phyloP scores from a whole-genome alignment of 2,888 invertebrate species.

The Urechis unicinctus region DNA sequence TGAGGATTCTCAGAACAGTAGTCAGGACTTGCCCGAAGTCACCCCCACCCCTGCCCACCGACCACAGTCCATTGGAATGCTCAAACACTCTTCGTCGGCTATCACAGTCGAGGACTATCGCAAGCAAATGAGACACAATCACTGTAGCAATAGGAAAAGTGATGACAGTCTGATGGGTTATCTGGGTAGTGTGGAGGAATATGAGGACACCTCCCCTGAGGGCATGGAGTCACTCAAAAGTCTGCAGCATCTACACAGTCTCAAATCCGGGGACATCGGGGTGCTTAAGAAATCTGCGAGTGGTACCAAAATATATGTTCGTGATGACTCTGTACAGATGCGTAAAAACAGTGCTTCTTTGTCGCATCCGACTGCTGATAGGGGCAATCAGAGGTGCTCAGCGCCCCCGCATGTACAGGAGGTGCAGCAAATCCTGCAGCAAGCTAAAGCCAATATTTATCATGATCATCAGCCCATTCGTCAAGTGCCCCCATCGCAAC shows the following conservation, averaged over 20 bases:
- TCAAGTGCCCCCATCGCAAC: background rate
- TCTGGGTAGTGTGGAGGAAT: conserved; percentile 29
- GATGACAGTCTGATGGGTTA: background rate
- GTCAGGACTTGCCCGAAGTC: background rate
- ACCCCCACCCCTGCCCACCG: background rate
- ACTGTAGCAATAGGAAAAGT: background rate
- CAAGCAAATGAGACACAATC: background rate
- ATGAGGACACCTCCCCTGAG: conserved; percentile 15
- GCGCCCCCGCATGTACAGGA: background rate
- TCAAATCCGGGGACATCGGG: conserved; percentile 10
- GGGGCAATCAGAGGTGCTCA: too few relatives aligned
- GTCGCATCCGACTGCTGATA: too few relatives aligned
- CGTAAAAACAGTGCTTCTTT: too few relatives aligned
- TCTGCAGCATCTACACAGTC: background rate
- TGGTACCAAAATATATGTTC: conserved; percentile 35
- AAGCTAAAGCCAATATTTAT: background rate
- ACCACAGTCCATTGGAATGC: background rate
- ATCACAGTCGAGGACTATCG: background rate
- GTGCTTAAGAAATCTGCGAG: conserved; percentile 35
- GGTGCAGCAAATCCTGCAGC: background rate
- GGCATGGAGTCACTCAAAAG: background rate
- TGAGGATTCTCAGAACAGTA: background rate
- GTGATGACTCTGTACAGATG: conserved; percentile 17
- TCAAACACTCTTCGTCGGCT: background rate
- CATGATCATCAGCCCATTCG: background rate